phyloP scores from a whole-genome alignment of 2,888 invertebrate genomes.

The Apotomis turbidana region DNA sequence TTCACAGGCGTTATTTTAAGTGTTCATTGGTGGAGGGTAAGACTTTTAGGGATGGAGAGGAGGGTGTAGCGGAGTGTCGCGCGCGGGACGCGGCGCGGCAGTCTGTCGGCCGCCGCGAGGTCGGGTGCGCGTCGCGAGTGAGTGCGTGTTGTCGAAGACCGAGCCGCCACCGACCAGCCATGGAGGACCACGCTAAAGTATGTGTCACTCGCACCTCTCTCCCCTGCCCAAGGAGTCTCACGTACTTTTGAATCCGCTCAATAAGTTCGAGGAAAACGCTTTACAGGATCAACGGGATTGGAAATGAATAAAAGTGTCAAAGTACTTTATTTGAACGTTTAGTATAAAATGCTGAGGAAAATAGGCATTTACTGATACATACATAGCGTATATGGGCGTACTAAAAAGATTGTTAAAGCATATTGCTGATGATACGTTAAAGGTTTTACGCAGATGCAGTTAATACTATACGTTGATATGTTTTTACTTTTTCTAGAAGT shows the following conservation, averaged over 20 bases:
- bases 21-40: too few relatives aligned
- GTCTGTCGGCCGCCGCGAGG: conserved; percentile 6
- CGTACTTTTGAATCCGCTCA: background rate
- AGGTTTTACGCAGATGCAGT: too few relatives aligned
- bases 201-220: background rate
- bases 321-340: conserved; percentile 2
- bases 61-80: background rate
- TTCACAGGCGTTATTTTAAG: background rate
- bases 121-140: conserved; percentile 13
- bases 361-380: background rate
- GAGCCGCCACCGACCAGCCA: conserved; percentile 2
- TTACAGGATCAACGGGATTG: conserved; percentile 8
- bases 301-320: background rate
- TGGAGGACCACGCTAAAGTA: conserved; percentile 15
- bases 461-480: too few relatives aligned
- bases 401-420: background rate
- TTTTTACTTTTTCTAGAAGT: too few relatives aligned
- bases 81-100: conserved; percentile 18
- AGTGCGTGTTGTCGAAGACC: background rate
- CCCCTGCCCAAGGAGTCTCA: too few relatives aligned
- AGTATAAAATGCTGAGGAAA: background rate
- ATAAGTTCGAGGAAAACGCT: background rate
- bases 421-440: too few relatives aligned
- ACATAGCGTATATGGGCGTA: background rate
- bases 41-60: background rate